These are phyloP conservation scores for Catamblyrhynchus diadema DNA, from an alignment of 2,797 vertebrate genomes.

Conservation along the genomic window DNA sequence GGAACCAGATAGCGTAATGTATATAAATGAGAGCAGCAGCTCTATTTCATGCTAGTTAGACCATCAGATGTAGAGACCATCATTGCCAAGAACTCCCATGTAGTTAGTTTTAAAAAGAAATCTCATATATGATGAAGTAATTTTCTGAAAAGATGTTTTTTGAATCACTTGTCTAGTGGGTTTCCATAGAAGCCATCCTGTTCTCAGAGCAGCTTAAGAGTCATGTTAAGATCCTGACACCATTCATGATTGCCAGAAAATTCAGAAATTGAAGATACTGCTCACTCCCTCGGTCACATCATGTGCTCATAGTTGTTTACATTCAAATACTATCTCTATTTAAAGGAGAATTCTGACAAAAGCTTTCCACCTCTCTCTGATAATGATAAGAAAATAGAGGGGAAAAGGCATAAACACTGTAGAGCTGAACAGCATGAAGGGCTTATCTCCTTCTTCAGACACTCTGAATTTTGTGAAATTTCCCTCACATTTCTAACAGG, in stretches of 20 bases:
- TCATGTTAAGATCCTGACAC: not conserved
- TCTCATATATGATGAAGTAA: constrained; percentile 27
- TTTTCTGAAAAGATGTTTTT: constrained; percentile 54
- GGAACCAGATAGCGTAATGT: constrained; percentile 37
- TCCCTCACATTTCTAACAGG: not conserved
- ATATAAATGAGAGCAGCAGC: constrained; percentile 57
- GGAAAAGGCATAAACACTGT: not conserved
- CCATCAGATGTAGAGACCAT: constrained; percentile 34
- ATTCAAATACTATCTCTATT: not conserved
- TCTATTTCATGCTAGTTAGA: constrained; percentile 68
- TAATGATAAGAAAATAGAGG: not conserved
- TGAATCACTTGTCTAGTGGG: constrained; percentile 15
- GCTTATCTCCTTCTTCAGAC: constrained; percentile 25
- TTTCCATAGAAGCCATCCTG: constrained; percentile 22
- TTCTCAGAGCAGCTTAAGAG: not conserved
- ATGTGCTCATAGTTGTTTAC: not conserved
- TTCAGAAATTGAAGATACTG: not conserved
- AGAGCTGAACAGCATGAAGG: not conserved
- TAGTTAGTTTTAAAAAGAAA: constrained; percentile 47
- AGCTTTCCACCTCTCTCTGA: not conserved
- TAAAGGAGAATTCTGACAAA: constrained; percentile 11
- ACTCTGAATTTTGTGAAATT: not conserved
- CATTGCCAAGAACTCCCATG: constrained; percentile 58
- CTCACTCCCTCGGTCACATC: not conserved
- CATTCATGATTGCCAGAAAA: not conserved